Base-by-base conservation (phyloP, 2,888 invertebrate genomes). In the Pheosia gnoma region DNA sequence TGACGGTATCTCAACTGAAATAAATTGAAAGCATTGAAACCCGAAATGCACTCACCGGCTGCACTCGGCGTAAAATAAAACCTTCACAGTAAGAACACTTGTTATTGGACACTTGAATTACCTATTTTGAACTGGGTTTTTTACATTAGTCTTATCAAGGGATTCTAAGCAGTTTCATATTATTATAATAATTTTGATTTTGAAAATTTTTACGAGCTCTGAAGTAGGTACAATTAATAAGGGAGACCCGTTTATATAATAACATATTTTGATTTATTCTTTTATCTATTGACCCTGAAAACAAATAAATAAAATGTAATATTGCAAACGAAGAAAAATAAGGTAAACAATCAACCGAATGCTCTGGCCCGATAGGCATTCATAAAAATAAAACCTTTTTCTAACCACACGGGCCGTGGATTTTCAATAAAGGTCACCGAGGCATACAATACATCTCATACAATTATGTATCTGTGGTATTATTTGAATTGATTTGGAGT, bases 21-120 rank as follows among this genome's bases (percentile, higher is more conserved):
- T 64, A 75, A 75, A 75, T 62, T 69, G 65, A 63, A 68, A 65
- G 66, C 67, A 66, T 65, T 71, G 69, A 75, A 68, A 75, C 62
- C 63, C 66, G 61, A 57, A 68, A 65, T 63, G 63, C 54, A 61
- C 67, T 62, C 71, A 59, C 63, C 52, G 58, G 59, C 66, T 63
- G 59, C 68, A 59, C 5, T 47, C 41, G 0, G 41, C 41, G 8
- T 41, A 41, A 41, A 41, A 5, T 41, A 41, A 41, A 41, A 41
- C 41, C 5, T 7, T 41, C 6, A 41, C 41, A 7, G 8, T 41
- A 0, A 41, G 8, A 41, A 41, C 41, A 41, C 41, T 25, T 25
- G 25, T 25, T 25, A 25, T 25, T 25, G 25, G 25, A 25, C 25
- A 25, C 25, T 25, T 25, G 25, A 25, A 25, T 25, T 25, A 25